Conservation (phyloP, 1,140 invertebrate genomes). For the Globodera ellingtonae region DNA sequence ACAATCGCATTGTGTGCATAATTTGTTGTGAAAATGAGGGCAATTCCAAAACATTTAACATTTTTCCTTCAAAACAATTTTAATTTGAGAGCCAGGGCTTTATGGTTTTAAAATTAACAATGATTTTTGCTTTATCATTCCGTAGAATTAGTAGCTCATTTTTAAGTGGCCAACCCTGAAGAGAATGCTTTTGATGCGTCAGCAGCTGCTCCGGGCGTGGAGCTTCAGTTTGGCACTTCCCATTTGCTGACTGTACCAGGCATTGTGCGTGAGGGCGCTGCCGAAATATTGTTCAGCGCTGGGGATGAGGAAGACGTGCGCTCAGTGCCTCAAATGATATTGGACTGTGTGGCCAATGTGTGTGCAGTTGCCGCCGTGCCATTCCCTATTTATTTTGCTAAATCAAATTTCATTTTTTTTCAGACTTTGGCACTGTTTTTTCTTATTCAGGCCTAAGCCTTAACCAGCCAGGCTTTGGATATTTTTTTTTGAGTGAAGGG, state of each 20-base stretch:
- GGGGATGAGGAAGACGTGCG: constrained; percentile 17
- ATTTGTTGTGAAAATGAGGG: no score
- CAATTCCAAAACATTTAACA: no score
- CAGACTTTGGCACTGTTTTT: no score
- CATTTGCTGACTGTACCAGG: constrained; percentile 41
- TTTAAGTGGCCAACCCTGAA: constrained; percentile 17
- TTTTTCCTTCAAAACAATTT: no score
- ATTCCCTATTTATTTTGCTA: no score
- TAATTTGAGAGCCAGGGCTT: no score
- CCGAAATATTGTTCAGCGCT: constrained; percentile 43
- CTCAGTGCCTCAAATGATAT: constrained; percentile 43
- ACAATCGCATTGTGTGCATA: constrained; percentile 34
- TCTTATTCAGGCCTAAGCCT: no score
- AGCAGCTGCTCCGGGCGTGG: constrained; percentile 27
- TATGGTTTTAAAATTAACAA: no score
- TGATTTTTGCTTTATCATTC: no score
- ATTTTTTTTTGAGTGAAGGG: no score
- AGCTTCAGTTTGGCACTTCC: constrained; percentile 42
- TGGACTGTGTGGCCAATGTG: constrained; percentile 42
- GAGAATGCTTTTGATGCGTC: constrained; percentile 10
- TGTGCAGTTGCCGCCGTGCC: background rate
- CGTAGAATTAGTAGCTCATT: background rate
- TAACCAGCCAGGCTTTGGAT: no score
- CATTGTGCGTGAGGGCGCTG: constrained; percentile 42
- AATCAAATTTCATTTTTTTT: no score